phyloP scores from a whole-genome alignment of 2,797 vertebrate species.

The Cyprinodon diabolis region DNA sequence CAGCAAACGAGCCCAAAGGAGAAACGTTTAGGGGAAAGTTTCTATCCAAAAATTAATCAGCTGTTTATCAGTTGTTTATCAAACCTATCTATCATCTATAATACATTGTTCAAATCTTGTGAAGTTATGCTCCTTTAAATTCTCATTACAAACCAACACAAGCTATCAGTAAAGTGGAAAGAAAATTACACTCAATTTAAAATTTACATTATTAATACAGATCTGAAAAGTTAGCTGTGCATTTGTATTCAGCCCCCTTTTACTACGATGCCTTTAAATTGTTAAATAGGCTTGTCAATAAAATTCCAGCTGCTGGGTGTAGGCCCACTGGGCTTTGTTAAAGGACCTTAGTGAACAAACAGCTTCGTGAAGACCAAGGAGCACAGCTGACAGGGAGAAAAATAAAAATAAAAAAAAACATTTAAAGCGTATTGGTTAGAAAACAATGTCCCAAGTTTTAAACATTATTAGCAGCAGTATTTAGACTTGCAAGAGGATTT shows the following conservation, averaged over 20 bases:
- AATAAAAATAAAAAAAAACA: too few relatives aligned
- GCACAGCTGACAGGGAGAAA: neutral
- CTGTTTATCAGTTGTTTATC: neutral
- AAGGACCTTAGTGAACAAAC: neutral
- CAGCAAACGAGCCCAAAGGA: too few relatives aligned
- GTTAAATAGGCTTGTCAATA: neutral
- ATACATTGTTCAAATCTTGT: neutral
- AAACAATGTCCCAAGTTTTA: too few relatives aligned
- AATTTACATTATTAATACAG: neutral
- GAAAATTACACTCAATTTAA: neutral
- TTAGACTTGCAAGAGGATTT: too few relatives aligned
- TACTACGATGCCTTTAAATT: neutral
- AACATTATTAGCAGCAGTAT: too few relatives aligned
- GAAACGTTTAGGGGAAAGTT: neutral
- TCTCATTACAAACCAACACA: neutral
- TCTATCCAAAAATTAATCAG: neutral
- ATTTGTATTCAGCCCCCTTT: neutral
- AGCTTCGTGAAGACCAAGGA: neutral
- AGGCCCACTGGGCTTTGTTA: neutral
- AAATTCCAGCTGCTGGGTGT: neutral
- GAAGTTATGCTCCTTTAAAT: neutral
- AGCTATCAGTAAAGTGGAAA: neutral
- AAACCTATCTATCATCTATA: too few relatives aligned
- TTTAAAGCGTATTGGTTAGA: too few relatives aligned
- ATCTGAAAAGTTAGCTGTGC: neutral